A percentile compares a stretch with the other conserved stretches of the same genome.
These are phyloP conservation scores for Thaleichthys pacificus DNA, from an alignment of 2,797 vertebrate genomes.

Conservation along the genomic window DNA sequence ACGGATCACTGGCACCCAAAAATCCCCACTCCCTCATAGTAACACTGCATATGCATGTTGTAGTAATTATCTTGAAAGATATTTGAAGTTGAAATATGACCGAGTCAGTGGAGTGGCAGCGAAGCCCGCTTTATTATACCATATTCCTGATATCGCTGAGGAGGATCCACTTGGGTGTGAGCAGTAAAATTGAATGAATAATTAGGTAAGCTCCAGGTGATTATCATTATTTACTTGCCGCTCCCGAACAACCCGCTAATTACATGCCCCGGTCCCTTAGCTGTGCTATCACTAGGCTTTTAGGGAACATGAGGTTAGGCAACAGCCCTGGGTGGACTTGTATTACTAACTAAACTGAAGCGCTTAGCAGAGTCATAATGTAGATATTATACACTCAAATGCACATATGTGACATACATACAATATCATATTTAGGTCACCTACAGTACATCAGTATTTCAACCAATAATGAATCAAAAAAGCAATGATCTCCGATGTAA, in stretches of 20 bases:
- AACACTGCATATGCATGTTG: too few relatives aligned
- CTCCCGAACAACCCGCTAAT: slow-evolving; percentile 1
- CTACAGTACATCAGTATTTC: too few relatives aligned
- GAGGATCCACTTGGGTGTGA: not conserved
- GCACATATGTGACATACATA: not conserved
- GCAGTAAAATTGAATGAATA: slow-evolving; percentile 1
- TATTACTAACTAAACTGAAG: not conserved
- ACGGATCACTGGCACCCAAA: not conserved
- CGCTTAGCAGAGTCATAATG: not conserved
- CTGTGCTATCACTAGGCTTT: not conserved
- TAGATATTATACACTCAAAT: not conserved
- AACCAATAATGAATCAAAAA: too few relatives aligned
- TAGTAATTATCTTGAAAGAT: too few relatives aligned
- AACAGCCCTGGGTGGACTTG: too few relatives aligned
- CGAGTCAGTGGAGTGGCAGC: not conserved
- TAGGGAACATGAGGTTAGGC: not conserved
- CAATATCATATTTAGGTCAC: too few relatives aligned
- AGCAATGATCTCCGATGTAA: not conserved
- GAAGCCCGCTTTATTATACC: not conserved
- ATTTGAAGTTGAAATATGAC: slow-evolving; percentile 10
- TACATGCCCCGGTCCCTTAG: not conserved
- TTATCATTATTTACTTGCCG: slow-evolving; percentile 7
- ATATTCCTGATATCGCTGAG: not conserved
- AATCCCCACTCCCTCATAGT: not conserved
- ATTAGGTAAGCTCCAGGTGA: slow-evolving; percentile 4